phyloP scores from a whole-genome alignment of 2,888 invertebrate genomes.

The Strigamia crassipes region DNA sequence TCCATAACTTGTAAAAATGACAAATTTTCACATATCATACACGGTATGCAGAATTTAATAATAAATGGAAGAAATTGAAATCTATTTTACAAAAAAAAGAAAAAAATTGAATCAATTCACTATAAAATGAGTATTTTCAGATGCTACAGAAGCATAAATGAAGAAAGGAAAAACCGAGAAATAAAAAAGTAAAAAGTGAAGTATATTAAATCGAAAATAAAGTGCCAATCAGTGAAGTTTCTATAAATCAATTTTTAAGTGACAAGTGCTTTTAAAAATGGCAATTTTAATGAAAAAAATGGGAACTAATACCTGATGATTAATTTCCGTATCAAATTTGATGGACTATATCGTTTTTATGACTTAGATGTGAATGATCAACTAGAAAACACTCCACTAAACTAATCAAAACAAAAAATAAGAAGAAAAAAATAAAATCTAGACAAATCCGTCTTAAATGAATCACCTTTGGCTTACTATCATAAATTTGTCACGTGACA shows the following conservation, averaged over 20 bases:
- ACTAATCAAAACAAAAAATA: neutral
- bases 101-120: neutral
- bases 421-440: neutral
- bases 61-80: no score
- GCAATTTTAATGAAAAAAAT: neutral
- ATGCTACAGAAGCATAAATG: neutral
- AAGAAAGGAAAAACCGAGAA: neutral
- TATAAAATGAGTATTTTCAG: neutral
- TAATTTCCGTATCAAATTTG: neutral
- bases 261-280: neutral
- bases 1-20: neutral
- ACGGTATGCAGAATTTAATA: neutral
- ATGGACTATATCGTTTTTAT: neutral
- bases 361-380: slow-evolving; percentile 22
- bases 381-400: slow-evolving; percentile 8
- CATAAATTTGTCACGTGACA: slow-evolving; percentile 5
- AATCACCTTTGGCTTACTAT: slow-evolving; percentile 3
- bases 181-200: neutral
- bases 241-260: neutral
- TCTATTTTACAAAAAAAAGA: neutral
- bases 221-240: neutral
- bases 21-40: neutral
- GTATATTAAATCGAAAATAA: neutral
- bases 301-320: neutral
- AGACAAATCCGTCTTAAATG: neutral